Evolutionary conservation across 2,888 invertebrate genomes (phyloP), one percentile per base, ranked within the genome.

Genomic region (Operophtera brumata): DNA sequence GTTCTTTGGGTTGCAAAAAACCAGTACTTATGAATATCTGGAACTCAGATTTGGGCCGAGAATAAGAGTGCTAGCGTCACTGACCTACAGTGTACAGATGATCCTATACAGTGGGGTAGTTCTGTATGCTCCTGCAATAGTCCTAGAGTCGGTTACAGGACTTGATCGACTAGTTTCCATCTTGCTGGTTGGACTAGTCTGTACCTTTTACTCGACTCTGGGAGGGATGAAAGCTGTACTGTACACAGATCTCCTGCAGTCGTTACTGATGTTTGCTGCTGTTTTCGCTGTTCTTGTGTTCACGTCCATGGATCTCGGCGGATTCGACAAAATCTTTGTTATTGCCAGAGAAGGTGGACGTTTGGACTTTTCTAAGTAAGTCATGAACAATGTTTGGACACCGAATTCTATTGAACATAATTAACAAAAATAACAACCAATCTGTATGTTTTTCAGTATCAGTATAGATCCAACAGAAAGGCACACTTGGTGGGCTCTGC

Each of bases 211-310:
- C 71, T 96, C 96, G 0, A 94, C 95, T 0, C 88, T 97, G 61
- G 97, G 97, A 12, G 97, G 97, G 34, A 96, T 97, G 93, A 97
- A 97, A 79, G 97, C 97, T 5, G 97, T 97, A 0, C 83, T 97
- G 42, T 93, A 96, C 67, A 97, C 97, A 0, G 97, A 97, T 73
- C 93, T 97, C 1, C 94, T 97, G 65, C 96, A 96, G 80, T 96
- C 96, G 0, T 57, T 94, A 1, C 90, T 97, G 1, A 97, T 97
- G 97, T 96, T 96, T 74, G 93, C 91, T 2, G 94, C 97, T 0
- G 92, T 97, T 4, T 94, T 95, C 64, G 93, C 94, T 67, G 92
- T 97, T 0, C 94, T 96, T 12, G 91, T 94, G 45, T 94, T 93
- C 63, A 96, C 95, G 4, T 91, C 92, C 0, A 82, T 93, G 13